These are phyloP conservation scores for Notospermus geniculatus DNA, from an alignment of 1,140 invertebrate genomes.

Conservation along the genomic window DNA sequence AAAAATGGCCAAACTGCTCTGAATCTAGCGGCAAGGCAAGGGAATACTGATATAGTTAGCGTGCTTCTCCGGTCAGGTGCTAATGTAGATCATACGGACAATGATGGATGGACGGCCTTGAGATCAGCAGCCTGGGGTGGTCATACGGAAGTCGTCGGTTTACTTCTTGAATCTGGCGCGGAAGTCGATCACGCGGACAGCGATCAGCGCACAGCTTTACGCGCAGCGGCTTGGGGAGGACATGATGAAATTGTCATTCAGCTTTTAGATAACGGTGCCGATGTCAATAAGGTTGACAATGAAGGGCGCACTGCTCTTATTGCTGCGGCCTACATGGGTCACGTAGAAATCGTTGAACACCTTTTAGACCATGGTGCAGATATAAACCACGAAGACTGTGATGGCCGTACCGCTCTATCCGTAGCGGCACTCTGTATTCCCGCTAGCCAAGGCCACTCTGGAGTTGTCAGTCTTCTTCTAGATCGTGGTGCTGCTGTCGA, in stretches of 20 bases:
- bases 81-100: constrained; percentile 52
- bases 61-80: constrained; percentile 46
- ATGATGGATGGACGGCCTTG: constrained; percentile 59
- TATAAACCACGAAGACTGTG: constrained; percentile 52
- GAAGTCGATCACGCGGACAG: constrained; percentile 79
- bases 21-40: constrained; percentile 69
- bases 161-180: constrained; percentile 75
- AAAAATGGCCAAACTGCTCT: constrained; percentile 74
- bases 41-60: constrained; percentile 57
- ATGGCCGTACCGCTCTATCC: constrained; percentile 60
- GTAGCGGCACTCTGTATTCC: constrained; percentile 64
- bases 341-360: constrained; percentile 58
- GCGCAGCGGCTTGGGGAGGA: constrained; percentile 88
- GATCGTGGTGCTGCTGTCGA: constrained; percentile 73
- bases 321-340: constrained; percentile 62
- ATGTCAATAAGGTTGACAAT: constrained; percentile 73
- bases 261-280: constrained; percentile 78
- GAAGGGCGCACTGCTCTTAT: constrained; percentile 73
- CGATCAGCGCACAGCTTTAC: constrained; percentile 81
- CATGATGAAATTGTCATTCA: constrained; percentile 86
- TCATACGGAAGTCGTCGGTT: constrained; percentile 69
- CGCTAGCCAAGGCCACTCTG: constrained; percentile 70
- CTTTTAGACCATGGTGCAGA: constrained; percentile 46
- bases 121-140: constrained; percentile 83
- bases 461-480: constrained; percentile 63